phyloP scores from a whole-genome alignment of 1,140 invertebrate genomes.

The Heliconius congener region DNA sequence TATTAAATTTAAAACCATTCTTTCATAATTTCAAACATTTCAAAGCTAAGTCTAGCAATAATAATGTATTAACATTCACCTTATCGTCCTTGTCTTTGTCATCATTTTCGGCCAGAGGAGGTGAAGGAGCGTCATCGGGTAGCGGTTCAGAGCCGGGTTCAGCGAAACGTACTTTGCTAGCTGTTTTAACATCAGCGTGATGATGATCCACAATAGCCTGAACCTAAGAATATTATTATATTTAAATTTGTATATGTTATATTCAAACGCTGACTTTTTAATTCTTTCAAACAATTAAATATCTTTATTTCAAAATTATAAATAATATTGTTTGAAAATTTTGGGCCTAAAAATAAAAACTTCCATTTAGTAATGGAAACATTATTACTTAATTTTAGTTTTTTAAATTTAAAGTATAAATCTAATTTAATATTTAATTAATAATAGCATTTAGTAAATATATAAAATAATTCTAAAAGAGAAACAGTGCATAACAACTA shows the following conservation, averaged over 20 bases:
- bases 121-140: conserved; percentile 69
- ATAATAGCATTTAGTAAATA: background rate
- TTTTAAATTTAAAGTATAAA: background rate
- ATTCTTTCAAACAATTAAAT: too few relatives aligned
- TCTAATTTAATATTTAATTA: background rate
- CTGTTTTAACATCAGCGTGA: conserved; percentile 88
- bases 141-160: conserved; percentile 82
- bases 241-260: background rate
- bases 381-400: background rate
- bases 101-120: conserved; percentile 71
- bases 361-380: too few relatives aligned
- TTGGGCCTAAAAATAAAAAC: too few relatives aligned
- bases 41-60: background rate
- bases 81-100: conserved; percentile 75
- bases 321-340: too few relatives aligned
- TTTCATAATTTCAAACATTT: conserved; percentile 4
- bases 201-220: conserved; percentile 96
- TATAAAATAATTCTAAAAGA: background rate
- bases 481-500: conserved; percentile 4
- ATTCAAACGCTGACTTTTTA: too few relatives aligned
- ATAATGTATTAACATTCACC: conserved; percentile 56
- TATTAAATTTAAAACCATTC: background rate
- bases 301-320: too few relatives aligned
- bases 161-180: conserved; percentile 93
- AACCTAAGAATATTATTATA: conserved; percentile 82